Percentiles rank a stretch among this genome's conserved stretches.
Conservation (phyloP, 1,140 invertebrate genomes). For the Bicyclus anynana region DNA sequence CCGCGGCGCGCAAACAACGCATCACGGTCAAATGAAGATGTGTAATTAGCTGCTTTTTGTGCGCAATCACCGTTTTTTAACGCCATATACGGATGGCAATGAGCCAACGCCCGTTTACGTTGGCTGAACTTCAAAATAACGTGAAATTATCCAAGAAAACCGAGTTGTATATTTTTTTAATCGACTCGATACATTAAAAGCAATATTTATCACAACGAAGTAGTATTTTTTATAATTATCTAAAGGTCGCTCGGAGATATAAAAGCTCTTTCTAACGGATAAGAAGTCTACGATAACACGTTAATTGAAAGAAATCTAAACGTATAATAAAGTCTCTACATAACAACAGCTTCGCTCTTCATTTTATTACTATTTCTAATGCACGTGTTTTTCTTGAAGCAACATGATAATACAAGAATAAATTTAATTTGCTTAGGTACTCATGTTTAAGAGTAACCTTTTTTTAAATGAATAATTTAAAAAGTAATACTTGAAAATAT, state of each 20-base stretch:
- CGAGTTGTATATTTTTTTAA: slow-evolving; percentile 1
- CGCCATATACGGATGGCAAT: slow-evolving; percentile 45
- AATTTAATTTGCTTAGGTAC: too few species aligned
- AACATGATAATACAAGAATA: too few species aligned
- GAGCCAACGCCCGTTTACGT: slow-evolving; percentile 58
- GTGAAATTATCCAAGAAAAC: slow-evolving; percentile 14
- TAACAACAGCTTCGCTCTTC: too few species aligned
- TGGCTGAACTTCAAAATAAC: slow-evolving; percentile 52
- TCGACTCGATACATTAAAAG: not conserved
- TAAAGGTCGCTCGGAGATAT: not conserved
- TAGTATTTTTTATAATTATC: not conserved
- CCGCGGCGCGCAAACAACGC: slow-evolving; percentile 57
- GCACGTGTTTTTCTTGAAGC: too few species aligned
- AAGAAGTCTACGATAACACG: too few species aligned
- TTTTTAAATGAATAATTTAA: too few species aligned
- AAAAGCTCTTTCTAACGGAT: not conserved
- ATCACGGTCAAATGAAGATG: slow-evolving; percentile 73
- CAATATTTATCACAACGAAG: not conserved
- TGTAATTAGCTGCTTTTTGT: slow-evolving; percentile 66
- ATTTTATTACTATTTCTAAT: too few species aligned
- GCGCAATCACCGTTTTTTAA: slow-evolving; percentile 48
- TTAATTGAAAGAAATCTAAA: too few species aligned
- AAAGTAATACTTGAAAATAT: too few species aligned
- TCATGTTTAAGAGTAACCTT: too few species aligned
- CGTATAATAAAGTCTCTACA: too few species aligned